Percentiles rank a stretch among this genome's conserved stretches.
These are phyloP conservation scores for Zosterops borbonicus DNA, from an alignment of 2,113 vertebrate species.

Conservation along the genomic window DNA sequence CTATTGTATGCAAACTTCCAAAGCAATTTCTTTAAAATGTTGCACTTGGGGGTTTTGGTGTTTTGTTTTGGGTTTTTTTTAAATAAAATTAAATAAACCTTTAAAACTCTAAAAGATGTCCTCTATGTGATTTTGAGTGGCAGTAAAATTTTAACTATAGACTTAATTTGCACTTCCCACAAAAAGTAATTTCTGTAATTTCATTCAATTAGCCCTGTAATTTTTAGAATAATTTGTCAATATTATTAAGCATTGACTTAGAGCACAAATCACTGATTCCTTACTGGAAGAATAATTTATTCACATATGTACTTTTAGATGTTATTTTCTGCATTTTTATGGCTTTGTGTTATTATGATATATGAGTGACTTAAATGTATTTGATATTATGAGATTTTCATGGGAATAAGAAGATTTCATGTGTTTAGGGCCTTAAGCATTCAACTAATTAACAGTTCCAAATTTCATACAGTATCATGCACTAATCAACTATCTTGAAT, in stretches of 20 bases:
- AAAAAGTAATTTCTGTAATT: neutral
- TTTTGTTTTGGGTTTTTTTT: neutral
- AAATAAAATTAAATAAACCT: neutral
- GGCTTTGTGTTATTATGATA: neutral
- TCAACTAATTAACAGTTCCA: neutral
- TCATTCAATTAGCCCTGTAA: neutral
- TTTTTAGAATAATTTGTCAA: neutral
- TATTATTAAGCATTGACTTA: neutral
- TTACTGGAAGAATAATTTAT: neutral
- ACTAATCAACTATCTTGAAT: neutral
- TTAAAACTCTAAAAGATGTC: neutral
- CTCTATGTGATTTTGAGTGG: neutral
- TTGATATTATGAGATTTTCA: neutral
- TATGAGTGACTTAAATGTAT: neutral
- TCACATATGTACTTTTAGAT: neutral
- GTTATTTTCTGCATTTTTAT: neutral
- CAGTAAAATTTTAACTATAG: neutral
- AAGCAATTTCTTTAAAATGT: neutral
- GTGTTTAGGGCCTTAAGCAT: neutral
- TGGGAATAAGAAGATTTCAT: neutral
- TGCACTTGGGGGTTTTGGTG: neutral
- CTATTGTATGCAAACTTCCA: neutral
- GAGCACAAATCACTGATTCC: neutral
- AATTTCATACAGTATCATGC: neutral
- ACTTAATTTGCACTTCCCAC: neutral